phyloP scores from a whole-genome alignment of 2,797 vertebrate species.

The Remorina albescens region DNA sequence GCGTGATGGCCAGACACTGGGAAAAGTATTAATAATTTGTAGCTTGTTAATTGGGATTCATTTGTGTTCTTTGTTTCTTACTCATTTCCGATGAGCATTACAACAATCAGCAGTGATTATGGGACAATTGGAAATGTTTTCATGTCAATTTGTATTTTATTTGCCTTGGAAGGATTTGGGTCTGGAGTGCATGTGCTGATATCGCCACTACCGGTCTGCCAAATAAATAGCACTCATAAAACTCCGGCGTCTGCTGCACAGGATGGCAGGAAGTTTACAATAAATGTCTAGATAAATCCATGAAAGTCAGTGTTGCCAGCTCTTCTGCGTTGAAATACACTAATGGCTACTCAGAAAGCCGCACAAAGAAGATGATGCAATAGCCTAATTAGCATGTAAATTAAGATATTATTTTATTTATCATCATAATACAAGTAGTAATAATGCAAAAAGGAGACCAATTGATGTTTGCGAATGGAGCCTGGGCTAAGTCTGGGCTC shows the following conservation, averaged over 20 bases:
- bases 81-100: conserved; percentile 50
- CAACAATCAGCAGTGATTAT: conserved; percentile 63
- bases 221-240: conserved; percentile 80
- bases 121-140: conserved; percentile 65
- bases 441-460: conserved; percentile 15
- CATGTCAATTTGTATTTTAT: conserved; percentile 68
- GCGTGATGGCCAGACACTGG: neutral
- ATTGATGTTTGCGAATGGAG: conserved; percentile 17
- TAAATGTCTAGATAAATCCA: conserved; percentile 81
- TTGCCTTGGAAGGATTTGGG: conserved; percentile 70
- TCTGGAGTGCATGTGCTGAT: conserved; percentile 64
- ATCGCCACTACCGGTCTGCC: conserved; percentile 62
- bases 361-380: conserved; percentile 53
- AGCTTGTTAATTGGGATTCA: conserved; percentile 21
- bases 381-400: conserved; percentile 62
- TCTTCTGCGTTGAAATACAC: conserved; percentile 71
- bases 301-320: conserved; percentile 71
- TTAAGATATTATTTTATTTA: conserved; percentile 52
- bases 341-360: conserved; percentile 70
- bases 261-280: conserved; percentile 78
- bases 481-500: conserved; percentile 3
- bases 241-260: conserved; percentile 72
- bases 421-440: conserved; percentile 37
- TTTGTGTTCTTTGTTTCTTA: conserved; percentile 32
- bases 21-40: conserved; percentile 12